Conservation (phyloP, 2,888 invertebrate species). For the Trichopria drosophilae region DNA sequence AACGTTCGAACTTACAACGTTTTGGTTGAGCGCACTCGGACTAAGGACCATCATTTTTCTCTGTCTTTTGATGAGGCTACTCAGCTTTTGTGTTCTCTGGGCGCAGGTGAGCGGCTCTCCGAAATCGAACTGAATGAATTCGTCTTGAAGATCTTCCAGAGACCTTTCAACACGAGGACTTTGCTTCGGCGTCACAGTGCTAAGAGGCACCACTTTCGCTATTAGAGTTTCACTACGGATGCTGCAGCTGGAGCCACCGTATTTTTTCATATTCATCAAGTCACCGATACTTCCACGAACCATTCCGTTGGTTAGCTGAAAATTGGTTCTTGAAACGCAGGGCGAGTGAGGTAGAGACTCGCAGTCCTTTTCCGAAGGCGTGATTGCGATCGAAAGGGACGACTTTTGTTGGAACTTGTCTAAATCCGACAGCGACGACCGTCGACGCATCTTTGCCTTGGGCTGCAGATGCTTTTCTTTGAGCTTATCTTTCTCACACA, state of each 20-base stretch:
- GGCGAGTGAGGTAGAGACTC: slow-evolving; percentile 63
- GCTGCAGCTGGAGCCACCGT: slow-evolving; percentile 72
- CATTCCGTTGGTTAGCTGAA: slow-evolving; percentile 47
- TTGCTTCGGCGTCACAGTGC: slow-evolving; percentile 68
- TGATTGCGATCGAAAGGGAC: slow-evolving; percentile 59
- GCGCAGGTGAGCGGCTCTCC: slow-evolving; percentile 68
- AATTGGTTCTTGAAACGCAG: slow-evolving; percentile 59
- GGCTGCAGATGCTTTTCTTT: slow-evolving; percentile 36
- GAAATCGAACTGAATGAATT: slow-evolving; percentile 31
- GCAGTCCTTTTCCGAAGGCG: slow-evolving; percentile 58
- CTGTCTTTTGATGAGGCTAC: slow-evolving; percentile 70
- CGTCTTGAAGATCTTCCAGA: slow-evolving; percentile 32
- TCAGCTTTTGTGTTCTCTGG: slow-evolving; percentile 70
- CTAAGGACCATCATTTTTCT: slow-evolving; percentile 61
- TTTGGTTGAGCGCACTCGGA: slow-evolving; percentile 25
- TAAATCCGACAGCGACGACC: slow-evolving; percentile 74
- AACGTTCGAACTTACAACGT: slow-evolving; percentile 34
- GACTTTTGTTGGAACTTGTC: slow-evolving; percentile 63
- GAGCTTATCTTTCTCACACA: slow-evolving; percentile 42
- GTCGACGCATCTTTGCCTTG: slow-evolving; percentile 64
- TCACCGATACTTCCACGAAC: slow-evolving; percentile 72
- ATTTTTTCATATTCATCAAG: slow-evolving; percentile 75
- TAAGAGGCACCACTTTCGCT: slow-evolving; percentile 72
- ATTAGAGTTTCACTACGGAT: slow-evolving; percentile 73
- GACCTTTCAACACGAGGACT: slow-evolving; percentile 58